Evolutionary conservation across 2,888 invertebrate genomes (phyloP), one percentile per base, ranked within the genome.

Genomic region (Microctonus brassicae): DNA sequence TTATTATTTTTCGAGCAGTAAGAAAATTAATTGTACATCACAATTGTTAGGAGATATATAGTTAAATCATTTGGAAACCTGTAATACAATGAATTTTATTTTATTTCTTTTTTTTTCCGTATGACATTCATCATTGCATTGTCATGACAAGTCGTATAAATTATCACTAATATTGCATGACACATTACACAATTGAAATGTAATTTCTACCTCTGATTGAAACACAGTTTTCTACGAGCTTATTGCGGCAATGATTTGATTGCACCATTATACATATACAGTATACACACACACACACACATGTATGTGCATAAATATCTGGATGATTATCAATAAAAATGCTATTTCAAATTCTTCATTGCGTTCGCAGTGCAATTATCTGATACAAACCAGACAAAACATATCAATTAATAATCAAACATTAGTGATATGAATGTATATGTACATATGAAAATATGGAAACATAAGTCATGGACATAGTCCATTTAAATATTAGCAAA

Each of bases 181-280:
- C 5, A 22, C 53, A 29, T 13, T 13, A 17, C 11, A 39, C 42
- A 66, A 57, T 55, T 63, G 42, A 47, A 17, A n/a, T 4, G 5
- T 63, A 29, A 47, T 10, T 36, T 39, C 66, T 57, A 26, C 39
- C 26, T 26, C 53, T 52, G 11, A 5, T 22, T 57, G 4, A 9
- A 55, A 39, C 17, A 11, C 39, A 66, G 57, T 66, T 66, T 66
- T 57, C 66, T 57, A 39, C 17, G 22, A 57, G 34, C n/a, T n/a
- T 22, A n/a, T 22, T 20, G 17, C 39, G n/a, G 24, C 42, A 53
- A 57, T 66, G 22, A 57, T 66, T 55, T 66, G 36, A 66, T 58
- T 58, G 58, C 58, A 26, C 13, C 52, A 24, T n/a, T 55, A n/a
- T n/a, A n/a, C 55, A 26, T 55, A 26, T 10, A 24, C 4, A 55